Percentiles rank a stretch among this genome's conserved stretches.
These are phyloP conservation scores for Alaudala cheleensis DNA, from an alignment of 2,113 vertebrate species.

Conservation along the genomic window DNA sequence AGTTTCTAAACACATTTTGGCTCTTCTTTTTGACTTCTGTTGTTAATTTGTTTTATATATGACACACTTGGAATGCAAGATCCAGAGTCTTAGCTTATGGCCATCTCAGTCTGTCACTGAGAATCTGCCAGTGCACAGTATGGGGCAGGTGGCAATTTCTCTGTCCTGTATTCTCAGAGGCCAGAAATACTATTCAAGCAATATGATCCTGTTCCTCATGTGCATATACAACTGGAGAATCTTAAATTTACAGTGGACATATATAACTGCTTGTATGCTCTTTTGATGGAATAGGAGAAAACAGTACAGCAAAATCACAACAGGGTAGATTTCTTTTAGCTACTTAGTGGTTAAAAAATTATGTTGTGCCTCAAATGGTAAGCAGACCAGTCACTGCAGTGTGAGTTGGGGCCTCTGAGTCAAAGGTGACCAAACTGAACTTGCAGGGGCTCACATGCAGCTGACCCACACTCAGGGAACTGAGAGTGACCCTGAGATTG, in stretches of 20 bases:
- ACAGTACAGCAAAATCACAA: neutral
- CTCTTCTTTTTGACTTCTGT: neutral
- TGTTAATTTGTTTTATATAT: neutral
- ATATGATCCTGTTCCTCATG: neutral
- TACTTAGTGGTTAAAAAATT: neutral
- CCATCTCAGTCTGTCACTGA: neutral
- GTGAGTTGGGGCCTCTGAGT: rapidly evolving
- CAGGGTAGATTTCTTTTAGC: neutral
- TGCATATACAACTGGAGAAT: neutral
- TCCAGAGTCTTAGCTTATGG: neutral
- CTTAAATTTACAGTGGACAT: neutral
- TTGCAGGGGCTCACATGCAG: neutral
- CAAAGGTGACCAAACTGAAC: neutral
- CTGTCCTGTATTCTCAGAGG: neutral
- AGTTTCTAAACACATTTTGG: neutral
- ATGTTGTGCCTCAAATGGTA: neutral
- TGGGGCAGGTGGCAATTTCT: neutral
- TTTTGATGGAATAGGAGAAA: neutral
- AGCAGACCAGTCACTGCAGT: neutral
- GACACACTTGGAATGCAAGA: neutral
- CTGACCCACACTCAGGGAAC: neutral
- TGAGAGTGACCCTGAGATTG: neutral
- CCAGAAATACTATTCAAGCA: neutral
- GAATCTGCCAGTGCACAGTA: neutral
- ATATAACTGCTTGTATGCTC: neutral